A percentile compares a stretch with the other conserved stretches of the same genome.
Evolutionary conservation across 1,140 invertebrate genomes (phyloP).

Genomic region (Diachasmimorpha longicaudata): DNA sequence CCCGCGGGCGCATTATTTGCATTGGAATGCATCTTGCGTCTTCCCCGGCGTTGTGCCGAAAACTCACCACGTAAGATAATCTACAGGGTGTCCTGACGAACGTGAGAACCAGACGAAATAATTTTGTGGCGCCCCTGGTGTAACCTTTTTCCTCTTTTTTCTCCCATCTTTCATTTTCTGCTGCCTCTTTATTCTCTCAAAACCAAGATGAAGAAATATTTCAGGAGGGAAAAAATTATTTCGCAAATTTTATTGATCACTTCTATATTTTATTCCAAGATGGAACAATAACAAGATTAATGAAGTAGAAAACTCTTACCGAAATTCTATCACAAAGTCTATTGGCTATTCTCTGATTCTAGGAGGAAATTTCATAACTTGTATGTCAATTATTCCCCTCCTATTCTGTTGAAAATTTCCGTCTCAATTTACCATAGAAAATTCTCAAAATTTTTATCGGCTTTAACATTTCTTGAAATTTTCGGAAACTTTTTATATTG

Average conservation of each 20-base stretch:
- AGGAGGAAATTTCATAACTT: no score
- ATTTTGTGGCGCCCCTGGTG: constrained; percentile 9
- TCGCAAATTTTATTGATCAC: neutral
- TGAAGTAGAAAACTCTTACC: no score
- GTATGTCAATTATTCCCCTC: no score
- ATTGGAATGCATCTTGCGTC: constrained; percentile 55
- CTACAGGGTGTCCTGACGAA: constrained; percentile 47
- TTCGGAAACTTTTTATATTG: no score
- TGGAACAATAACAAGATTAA: no score
- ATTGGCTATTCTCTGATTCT: no score
- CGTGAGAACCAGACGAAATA: constrained; percentile 40
- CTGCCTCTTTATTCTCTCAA: neutral
- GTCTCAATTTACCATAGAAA: no score
- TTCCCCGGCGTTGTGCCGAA: constrained; percentile 37
- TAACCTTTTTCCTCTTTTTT: neutral
- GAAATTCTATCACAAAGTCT: no score
- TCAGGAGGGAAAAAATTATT: neutral
- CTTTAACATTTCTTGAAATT: no score
- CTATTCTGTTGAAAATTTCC: no score
- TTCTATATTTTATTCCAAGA: no score
- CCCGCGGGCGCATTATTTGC: constrained; percentile 55
- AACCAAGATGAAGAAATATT: neutral
- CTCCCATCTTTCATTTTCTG: neutral
- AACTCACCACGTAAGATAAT: constrained; percentile 46
- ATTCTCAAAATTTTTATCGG: no score